Conservation (phyloP, 2,888 invertebrate genomes). For the Ochropacha duplaris region DNA sequence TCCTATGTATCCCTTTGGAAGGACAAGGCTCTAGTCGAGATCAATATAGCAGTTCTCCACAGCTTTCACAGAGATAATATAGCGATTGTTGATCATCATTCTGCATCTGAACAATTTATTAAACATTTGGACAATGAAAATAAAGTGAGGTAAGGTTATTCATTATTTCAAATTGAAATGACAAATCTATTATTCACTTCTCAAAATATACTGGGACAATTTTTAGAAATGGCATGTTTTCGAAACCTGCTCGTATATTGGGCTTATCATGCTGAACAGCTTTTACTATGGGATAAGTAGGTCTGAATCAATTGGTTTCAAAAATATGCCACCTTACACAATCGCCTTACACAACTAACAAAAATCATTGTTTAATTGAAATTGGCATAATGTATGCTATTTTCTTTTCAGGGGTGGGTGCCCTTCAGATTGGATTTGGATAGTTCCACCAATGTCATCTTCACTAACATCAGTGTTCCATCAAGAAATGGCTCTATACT, state of each 20-base stretch:
- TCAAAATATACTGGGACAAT: too few relatives aligned
- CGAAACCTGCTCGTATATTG: too few relatives aligned
- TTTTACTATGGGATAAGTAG: too few relatives aligned
- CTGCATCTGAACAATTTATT: conserved; percentile 97
- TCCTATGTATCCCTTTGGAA: conserved; percentile 95
- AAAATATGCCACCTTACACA: too few relatives aligned
- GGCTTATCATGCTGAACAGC: too few relatives aligned
- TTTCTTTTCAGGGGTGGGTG: conserved; percentile 85
- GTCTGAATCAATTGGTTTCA: too few relatives aligned
- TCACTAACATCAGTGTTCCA: conserved; percentile 90
- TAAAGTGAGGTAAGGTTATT: conserved; percentile 83
- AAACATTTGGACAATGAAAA: conserved; percentile 96
- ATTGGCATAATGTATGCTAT: background rate
- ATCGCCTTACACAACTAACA: too few relatives aligned
- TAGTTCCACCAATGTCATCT: conserved; percentile 88
- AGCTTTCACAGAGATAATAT: conserved; percentile 93
- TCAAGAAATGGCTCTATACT: conserved; percentile 94
- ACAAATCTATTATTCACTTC: too few relatives aligned
- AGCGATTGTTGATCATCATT: conserved; percentile 97
- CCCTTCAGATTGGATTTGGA: conserved; percentile 94
- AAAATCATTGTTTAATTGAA: background rate
- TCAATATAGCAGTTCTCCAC: conserved; percentile 94
- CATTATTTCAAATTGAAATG: background rate
- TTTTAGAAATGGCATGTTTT: too few relatives aligned
- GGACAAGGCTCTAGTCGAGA: conserved; percentile 94